phyloP scores from a whole-genome alignment of 2,797 vertebrate genomes.

The Macropus fuliginosus region DNA sequence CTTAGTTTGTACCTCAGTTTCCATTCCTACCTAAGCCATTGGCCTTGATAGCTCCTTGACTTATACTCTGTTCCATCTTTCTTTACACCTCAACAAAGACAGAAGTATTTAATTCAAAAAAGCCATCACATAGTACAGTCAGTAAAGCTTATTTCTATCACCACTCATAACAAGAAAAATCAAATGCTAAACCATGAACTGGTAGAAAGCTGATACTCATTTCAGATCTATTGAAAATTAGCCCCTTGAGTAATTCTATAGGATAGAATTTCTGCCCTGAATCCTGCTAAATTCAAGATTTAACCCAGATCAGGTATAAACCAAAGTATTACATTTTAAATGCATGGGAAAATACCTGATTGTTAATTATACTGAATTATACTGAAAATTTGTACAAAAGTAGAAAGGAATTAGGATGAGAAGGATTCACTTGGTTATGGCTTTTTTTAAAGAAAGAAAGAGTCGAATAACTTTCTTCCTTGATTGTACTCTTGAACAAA shows the following conservation, averaged over 20 bases:
- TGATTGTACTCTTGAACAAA: background rate
- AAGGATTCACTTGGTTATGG: background rate
- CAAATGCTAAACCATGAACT: background rate
- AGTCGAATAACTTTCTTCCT: background rate
- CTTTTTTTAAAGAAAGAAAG: slow-evolving; percentile 21
- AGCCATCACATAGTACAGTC: background rate
- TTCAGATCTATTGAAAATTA: background rate
- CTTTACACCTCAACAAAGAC: background rate
- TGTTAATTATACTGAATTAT: background rate
- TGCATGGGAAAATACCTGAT: background rate
- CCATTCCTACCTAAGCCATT: background rate
- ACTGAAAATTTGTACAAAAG: background rate
- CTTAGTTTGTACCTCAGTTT: background rate
- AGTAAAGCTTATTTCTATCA: background rate
- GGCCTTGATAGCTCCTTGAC: background rate
- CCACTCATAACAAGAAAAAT: background rate
- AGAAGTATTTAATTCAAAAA: background rate
- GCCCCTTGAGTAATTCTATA: background rate
- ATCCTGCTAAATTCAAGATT: slow-evolving; percentile 35
- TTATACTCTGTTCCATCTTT: background rate
- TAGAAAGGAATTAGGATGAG: background rate
- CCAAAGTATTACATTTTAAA: slow-evolving; percentile 19
- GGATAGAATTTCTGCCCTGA: slow-evolving; percentile 42
- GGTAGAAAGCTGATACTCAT: background rate
- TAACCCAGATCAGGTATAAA: background rate